A percentile compares a stretch with the other conserved stretches of the same genome.
Evolutionary conservation across 2,113 vertebrate species (phyloP).

Genomic region (Archilochus colubris): DNA sequence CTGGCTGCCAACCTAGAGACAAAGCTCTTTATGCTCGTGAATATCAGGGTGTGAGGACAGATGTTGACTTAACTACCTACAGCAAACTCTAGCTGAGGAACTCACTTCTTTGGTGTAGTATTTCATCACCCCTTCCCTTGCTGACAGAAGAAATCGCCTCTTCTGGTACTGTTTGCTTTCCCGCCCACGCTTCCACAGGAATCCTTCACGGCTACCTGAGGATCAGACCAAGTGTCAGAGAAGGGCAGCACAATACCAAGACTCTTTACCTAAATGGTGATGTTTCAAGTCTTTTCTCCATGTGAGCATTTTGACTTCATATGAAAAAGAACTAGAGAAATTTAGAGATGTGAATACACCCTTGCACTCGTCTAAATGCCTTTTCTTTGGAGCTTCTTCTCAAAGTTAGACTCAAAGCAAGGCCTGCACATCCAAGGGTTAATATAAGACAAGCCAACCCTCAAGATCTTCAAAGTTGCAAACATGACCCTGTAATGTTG

Average conservation of each 20-base stretch:
- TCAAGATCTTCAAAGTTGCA: neutral
- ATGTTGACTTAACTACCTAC: neutral
- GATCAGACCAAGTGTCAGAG: neutral
- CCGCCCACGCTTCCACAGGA: conserved; percentile 91
- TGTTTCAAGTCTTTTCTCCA: neutral
- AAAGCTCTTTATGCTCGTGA: neutral
- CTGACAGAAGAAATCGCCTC: conserved; percentile 86
- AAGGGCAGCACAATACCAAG: neutral
- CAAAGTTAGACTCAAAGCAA: neutral
- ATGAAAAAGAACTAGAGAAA: neutral
- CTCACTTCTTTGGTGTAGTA: conserved; percentile 94
- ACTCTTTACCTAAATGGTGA: neutral
- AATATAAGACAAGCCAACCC: neutral
- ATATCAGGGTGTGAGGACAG: neutral
- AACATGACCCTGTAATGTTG: neutral
- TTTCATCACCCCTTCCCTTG: conserved; percentile 88
- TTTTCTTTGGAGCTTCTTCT: neutral
- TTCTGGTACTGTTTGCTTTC: conserved; percentile 88
- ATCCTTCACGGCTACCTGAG: conserved; percentile 89
- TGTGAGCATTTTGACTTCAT: neutral
- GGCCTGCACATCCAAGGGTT: neutral
- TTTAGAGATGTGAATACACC: neutral
- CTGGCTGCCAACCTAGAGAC: neutral
- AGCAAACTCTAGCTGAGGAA: neutral
- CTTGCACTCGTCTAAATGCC: neutral